These are phyloP conservation scores for Agrochola lota DNA, from an alignment of 2,888 invertebrate genomes.

Conservation along the genomic window DNA sequence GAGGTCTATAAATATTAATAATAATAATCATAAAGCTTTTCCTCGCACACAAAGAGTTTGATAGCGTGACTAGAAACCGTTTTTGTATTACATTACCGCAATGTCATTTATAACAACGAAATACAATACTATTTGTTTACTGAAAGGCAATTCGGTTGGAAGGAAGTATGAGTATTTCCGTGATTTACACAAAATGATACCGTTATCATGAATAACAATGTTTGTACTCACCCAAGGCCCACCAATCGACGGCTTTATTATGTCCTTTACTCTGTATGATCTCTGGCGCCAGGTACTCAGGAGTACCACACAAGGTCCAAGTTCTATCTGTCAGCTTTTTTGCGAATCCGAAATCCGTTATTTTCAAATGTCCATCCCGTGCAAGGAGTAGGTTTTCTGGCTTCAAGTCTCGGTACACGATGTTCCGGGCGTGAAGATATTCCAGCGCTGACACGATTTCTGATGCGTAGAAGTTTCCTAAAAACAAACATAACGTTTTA, in stretches of 20 bases:
- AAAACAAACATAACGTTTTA: constrained; percentile 63
- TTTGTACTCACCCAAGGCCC: constrained; percentile 95
- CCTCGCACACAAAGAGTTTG: constrained; percentile 59
- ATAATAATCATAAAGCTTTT: constrained; percentile 37
- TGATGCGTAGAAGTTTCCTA: constrained; percentile 97
- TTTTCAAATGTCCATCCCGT: constrained; percentile 98
- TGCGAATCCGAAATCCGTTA: constrained; percentile 99
- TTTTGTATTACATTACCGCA: constrained; percentile 52
- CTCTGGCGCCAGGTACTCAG: constrained; percentile 99
- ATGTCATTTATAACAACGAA: constrained; percentile 62
- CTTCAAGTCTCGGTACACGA: constrained; percentile 97
- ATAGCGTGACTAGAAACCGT: constrained; percentile 65
- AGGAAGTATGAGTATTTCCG: constrained; percentile 48
- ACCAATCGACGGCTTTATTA: constrained; percentile 99
- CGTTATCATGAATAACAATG: constrained; percentile 23
- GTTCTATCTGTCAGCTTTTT: constrained; percentile 98
- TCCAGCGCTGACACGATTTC: constrained; percentile 98
- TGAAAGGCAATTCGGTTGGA: constrained; percentile 50
- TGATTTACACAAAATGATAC: constrained; percentile 43
- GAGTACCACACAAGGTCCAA: constrained; percentile 99
- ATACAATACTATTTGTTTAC: constrained; percentile 61
- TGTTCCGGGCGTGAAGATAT: constrained; percentile 96
- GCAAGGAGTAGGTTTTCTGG: constrained; percentile 98
- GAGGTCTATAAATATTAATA: constrained; percentile 8
- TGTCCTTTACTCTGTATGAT: constrained; percentile 99